A percentile compares a stretch with the other conserved stretches of the same genome.
These are phyloP conservation scores for Fringilla coelebs DNA, from an alignment of 2,797 vertebrate genomes.

Conservation along the genomic window DNA sequence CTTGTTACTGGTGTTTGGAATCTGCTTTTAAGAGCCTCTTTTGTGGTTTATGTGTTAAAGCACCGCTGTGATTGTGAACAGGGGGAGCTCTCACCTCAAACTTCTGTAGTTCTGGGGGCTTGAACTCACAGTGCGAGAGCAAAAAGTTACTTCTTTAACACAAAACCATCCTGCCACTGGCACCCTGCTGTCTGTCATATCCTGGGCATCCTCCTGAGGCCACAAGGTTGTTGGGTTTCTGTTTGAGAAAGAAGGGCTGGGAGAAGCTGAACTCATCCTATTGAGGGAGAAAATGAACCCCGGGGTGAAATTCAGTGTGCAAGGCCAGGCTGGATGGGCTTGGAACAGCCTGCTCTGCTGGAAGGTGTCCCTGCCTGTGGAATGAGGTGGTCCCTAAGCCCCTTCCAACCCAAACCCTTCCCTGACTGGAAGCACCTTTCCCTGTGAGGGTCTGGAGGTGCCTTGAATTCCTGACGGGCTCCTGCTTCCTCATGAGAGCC, in stretches of 20 bases:
- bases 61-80: neutral
- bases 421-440: neutral
- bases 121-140: neutral
- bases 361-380: neutral
- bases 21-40: fast-evolving
- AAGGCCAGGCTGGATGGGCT: neutral
- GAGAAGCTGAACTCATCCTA: neutral
- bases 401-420: neutral
- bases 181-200: neutral
- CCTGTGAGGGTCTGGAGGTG: neutral
- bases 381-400: neutral
- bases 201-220: neutral
- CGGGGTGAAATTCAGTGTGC: fast-evolving
- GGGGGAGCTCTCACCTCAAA: neutral
- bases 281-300: neutral
- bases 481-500: neutral
- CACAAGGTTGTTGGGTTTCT: neutral
- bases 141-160: neutral
- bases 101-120: neutral
- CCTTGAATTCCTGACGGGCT: fast-evolving
- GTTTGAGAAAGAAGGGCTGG: neutral
- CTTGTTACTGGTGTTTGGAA: neutral
- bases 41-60: neutral
- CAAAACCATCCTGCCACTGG: fast-evolving
- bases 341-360: neutral